Evolutionary conservation across 2,113 vertebrate species (phyloP), one percentile per base, ranked within the genome.

Genomic region (Engraulis encrasicolus): DNA sequence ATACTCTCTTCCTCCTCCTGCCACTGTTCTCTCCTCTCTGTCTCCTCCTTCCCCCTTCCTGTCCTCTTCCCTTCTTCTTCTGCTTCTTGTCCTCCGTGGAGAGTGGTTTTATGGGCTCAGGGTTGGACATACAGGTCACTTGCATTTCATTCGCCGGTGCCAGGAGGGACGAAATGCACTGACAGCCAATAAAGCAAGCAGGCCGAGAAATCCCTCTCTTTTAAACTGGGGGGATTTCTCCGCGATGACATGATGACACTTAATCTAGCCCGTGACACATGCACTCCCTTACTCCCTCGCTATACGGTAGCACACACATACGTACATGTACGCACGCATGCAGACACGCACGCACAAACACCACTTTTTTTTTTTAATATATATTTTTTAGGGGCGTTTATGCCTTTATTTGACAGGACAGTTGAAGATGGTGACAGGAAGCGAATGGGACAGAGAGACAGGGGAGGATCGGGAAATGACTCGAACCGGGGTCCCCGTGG

Each of bases 291-390:
- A 23, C 52, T 58, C 19, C 1, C 78, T 20, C 9, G 20, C 78
- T 40, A n/a, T n/a, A n/a, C n/a, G n/a, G n/a, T n/a, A 45, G 77
- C 81, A 23, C 83, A 37, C 52, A 58, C 84, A 79, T 1, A 6
- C 45, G 52, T 27, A 20, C 34, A 77, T 37, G 45, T 71, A 45
- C 78, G 58, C 66, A 78, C 23, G 77, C 23, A 81, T 52, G 81
- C 66, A 81, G 15, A 80, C 58, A 34, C 14, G 31, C 38, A 80
- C 58, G 77, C 38, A 81, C 49, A 81, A n/a, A 80, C 83, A 48
- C 50, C n/a, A 78, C 14, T n/a, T n/a, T n/a, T n/a, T n/a, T n/a
- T n/a, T n/a, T n/a, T n/a, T n/a, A n/a, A n/a, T n/a, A n/a, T n/a
- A n/a, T n/a, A n/a, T n/a, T n/a, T n/a, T n/a, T n/a, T n/a, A n/a